Percentiles rank a stretch among this genome's conserved stretches.
These are phyloP conservation scores for Sphenodon punctatus DNA, from an alignment of 2,797 vertebrate species.

Conservation along the genomic window DNA sequence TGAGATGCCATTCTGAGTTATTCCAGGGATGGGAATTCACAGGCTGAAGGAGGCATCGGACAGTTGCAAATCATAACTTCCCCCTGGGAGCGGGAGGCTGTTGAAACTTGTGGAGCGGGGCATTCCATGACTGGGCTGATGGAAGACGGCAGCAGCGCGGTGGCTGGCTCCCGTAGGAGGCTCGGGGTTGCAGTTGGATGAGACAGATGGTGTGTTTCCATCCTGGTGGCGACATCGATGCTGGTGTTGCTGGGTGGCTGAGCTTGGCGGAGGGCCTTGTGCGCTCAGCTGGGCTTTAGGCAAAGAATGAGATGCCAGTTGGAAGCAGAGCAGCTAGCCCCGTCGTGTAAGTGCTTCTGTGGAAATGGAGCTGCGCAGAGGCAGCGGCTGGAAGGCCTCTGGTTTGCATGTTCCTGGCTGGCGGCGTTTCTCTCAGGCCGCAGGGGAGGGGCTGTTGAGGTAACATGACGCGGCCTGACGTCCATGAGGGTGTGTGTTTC, in stretches of 20 bases:
- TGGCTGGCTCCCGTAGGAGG: too few relatives aligned
- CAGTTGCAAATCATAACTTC: neutral
- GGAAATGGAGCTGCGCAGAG: neutral
- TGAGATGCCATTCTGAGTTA: neutral
- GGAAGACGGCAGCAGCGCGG: too few relatives aligned
- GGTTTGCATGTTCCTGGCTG: neutral
- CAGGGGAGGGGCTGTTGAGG: neutral
- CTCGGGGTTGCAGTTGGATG: too few relatives aligned
- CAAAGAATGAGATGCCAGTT: neutral
- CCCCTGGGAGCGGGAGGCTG: too few relatives aligned
- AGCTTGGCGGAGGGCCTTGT: too few relatives aligned
- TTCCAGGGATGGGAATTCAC: neutral
- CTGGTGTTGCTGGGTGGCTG: neutral
- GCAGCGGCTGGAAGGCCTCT: neutral
- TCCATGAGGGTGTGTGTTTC: neutral
- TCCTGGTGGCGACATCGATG: neutral
- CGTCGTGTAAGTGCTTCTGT: neutral
- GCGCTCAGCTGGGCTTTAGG: neutral
- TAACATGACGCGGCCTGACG: fast-evolving
- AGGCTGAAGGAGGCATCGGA: neutral
- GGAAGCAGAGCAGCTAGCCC: too few relatives aligned
- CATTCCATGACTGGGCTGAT: too few relatives aligned
- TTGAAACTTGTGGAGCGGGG: too few relatives aligned
- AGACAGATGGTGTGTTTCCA: neutral
- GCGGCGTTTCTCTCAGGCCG: neutral